phyloP scores from a whole-genome alignment of 1,140 invertebrate genomes.

The Eueides isabella region DNA sequence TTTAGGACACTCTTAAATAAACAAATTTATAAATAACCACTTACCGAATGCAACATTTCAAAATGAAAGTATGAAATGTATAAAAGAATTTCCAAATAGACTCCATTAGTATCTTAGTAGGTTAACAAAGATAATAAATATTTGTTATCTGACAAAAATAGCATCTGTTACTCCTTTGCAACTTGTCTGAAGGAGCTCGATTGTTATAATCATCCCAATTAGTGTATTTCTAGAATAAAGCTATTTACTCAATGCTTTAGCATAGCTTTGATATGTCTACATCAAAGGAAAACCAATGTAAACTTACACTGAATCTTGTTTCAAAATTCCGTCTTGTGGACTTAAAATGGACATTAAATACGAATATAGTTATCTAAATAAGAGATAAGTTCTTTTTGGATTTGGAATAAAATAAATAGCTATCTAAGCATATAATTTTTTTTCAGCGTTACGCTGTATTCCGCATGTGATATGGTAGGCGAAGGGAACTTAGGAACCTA shows the following conservation, averaged over 20 bases:
- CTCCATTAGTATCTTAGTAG: neutral
- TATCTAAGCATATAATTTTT: no score
- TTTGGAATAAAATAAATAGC: neutral
- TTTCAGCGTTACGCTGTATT: no score
- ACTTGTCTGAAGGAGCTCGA: neutral
- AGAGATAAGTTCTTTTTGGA: neutral
- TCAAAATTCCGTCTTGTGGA: conserved; percentile 14
- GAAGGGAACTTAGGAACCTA: no score
- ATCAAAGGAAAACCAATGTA: conserved; percentile 24
- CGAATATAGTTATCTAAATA: neutral
- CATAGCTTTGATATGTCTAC: conserved; percentile 16
- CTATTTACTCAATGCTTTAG: conserved; percentile 9
- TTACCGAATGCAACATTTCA: neutral
- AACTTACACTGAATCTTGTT: conserved; percentile 16
- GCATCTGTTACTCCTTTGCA: neutral
- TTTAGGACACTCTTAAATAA: neutral
- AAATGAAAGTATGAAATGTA: neutral
- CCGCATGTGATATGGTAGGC: no score
- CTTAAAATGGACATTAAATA: conserved; percentile 7
- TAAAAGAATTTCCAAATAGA: neutral
- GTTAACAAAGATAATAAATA: neutral
- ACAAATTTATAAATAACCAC: neutral
- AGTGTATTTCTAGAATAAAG: neutral
- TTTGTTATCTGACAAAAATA: neutral
- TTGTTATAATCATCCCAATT: neutral